Conservation (phyloP, 1,140 invertebrate genomes). For the Drosophila santomea region DNA sequence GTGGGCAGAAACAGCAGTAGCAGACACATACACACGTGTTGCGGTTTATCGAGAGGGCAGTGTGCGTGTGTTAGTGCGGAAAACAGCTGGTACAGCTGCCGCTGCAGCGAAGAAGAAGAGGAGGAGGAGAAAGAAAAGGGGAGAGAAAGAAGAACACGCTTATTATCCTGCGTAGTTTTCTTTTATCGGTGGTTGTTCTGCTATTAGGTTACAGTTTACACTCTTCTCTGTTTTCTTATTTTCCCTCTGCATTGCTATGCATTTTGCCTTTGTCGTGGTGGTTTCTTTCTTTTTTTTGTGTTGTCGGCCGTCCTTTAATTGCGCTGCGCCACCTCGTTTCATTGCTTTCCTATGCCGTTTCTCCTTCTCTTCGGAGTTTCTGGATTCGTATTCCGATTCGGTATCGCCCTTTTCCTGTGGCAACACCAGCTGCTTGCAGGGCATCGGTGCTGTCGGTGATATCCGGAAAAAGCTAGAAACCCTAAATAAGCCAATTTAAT, state of each 20-base stretch:
- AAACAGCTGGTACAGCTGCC: slow-evolving; percentile 78
- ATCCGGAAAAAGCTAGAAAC: not conserved
- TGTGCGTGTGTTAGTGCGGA: slow-evolving; percentile 24
- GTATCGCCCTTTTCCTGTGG: slow-evolving; percentile 41
- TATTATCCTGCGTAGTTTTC: slow-evolving; percentile 49
- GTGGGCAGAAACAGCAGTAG: not conserved
- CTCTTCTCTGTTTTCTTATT: slow-evolving; percentile 25
- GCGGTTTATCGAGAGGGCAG: slow-evolving; percentile 28
- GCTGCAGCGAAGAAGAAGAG: slow-evolving; percentile 22
- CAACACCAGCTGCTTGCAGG: slow-evolving; percentile 52
- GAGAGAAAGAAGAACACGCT: slow-evolving; percentile 24
- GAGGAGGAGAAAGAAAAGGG: slow-evolving; percentile 4
- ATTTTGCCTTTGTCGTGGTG: slow-evolving; percentile 51
- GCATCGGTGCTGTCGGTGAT: slow-evolving; percentile 24
- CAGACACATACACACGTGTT: slow-evolving; percentile 27
- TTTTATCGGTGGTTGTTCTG: slow-evolving; percentile 54
- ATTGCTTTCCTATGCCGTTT: slow-evolving; percentile 38
- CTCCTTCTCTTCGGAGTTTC: slow-evolving; percentile 7
- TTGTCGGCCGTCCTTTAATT: slow-evolving; percentile 66
- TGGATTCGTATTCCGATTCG: slow-evolving; percentile 12
- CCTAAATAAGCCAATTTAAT: not conserved
- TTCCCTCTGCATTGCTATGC: slow-evolving; percentile 69
- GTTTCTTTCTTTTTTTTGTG: slow-evolving; percentile 23
- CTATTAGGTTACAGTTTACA: slow-evolving; percentile 47
- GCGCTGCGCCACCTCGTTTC: slow-evolving; percentile 59